These are phyloP conservation scores for Drosophila nigromelanica DNA, from an alignment of 1,140 invertebrate genomes.

Conservation along the genomic window DNA sequence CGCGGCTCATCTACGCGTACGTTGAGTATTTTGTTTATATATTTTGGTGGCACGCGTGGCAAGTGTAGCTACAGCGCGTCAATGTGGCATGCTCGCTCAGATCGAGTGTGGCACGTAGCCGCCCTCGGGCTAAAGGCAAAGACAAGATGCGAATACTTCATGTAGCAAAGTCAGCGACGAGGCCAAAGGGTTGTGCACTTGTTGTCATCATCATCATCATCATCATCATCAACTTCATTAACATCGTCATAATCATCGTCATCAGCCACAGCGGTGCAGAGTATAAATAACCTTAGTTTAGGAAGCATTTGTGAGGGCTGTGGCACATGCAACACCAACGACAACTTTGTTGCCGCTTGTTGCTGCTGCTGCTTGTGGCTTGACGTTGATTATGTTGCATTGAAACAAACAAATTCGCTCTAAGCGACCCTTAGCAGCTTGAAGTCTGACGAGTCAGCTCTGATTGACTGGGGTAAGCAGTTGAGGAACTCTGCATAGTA, in stretches of 20 bases:
- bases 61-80: conserved; percentile 65
- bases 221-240: conserved; percentile 19
- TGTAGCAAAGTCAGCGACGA: conserved; percentile 49
- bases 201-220: conserved; percentile 64
- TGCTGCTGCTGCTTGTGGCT: conserved; percentile 14
- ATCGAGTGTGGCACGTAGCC: conserved; percentile 47
- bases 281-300: conserved; percentile 60
- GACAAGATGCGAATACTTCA: conserved; percentile 40
- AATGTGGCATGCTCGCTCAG: conserved; percentile 57
- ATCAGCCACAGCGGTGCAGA: conserved; percentile 22
- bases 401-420: conserved; percentile 56
- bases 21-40: conserved; percentile 60
- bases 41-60: conserved; percentile 67
- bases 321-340: conserved; percentile 21
- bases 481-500: conserved; percentile 8
- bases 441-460: conserved; percentile 32
- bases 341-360: conserved; percentile 21
- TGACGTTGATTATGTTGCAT: conserved; percentile 63
- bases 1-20: conserved; percentile 13
- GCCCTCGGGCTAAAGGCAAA: conserved; percentile 27
- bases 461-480: conserved; percentile 57
- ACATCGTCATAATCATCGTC: conserved; percentile 41
- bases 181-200: conserved; percentile 76
- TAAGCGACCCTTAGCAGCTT: conserved; percentile 41
- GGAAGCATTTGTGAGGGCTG: neutral